Percentiles rank a stretch among this genome's conserved stretches.
Evolutionary conservation across 2,113 vertebrate genomes (phyloP).

Genomic region (Chunga burmeisteri): DNA sequence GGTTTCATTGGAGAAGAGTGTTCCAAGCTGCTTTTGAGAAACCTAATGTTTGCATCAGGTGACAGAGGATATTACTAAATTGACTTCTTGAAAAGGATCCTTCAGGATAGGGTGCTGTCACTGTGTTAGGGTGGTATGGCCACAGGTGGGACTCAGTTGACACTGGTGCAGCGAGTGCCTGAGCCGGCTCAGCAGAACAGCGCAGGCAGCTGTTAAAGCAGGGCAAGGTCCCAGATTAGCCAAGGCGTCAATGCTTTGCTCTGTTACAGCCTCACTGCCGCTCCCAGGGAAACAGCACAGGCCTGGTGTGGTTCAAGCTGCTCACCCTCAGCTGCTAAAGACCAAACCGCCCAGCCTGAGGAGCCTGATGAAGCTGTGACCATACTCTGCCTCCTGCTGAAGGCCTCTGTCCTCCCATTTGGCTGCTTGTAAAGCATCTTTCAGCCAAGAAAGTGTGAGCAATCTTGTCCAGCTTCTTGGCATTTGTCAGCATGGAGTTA

Average conservation of each 20-base stretch:
- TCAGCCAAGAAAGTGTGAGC: not conserved
- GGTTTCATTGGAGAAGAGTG: not conserved
- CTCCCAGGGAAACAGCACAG: not conserved
- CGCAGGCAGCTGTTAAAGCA: not conserved
- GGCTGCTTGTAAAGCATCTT: not conserved
- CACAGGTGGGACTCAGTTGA: not conserved
- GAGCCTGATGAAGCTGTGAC: not conserved
- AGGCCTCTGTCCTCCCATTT: not conserved
- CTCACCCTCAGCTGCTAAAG: not conserved
- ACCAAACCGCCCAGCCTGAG: not conserved
- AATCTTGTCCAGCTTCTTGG: not conserved
- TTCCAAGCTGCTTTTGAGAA: not conserved
- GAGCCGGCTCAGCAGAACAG: not conserved
- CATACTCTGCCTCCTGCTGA: not conserved
- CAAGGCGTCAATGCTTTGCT: not conserved
- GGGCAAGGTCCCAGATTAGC: not conserved
- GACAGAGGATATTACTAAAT: not conserved
- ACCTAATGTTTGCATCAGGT: not conserved
- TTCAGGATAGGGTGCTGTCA: not conserved
- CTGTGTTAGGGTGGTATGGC: not conserved
- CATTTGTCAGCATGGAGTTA: not conserved
- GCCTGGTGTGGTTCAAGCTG: not conserved
- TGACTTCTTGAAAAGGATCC: not conserved
- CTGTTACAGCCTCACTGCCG: not conserved
- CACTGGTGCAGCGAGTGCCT: not conserved